A percentile compares a stretch with the other conserved stretches of the same genome.
These are phyloP conservation scores for Caenorhabditis angaria DNA, from an alignment of 2,888 invertebrate genomes.

Conservation along the genomic window DNA sequence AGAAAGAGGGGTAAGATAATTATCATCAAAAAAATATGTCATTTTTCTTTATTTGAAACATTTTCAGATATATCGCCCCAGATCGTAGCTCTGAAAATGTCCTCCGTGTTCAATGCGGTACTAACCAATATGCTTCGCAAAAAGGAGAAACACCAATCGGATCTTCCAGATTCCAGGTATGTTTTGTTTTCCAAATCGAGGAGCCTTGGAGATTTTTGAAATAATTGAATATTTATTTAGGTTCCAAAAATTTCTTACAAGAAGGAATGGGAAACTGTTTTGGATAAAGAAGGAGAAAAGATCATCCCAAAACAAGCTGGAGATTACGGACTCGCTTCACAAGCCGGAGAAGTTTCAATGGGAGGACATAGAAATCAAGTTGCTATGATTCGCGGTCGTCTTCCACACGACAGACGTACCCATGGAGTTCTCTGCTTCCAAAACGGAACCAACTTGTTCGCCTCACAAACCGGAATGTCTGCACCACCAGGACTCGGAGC, in stretches of 20 bases:
- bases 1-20: slow-evolving; percentile 61
- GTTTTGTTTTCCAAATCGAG: too few species aligned
- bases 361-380: slow-evolving; percentile 71
- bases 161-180: slow-evolving; percentile 60
- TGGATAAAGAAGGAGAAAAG: slow-evolving; percentile 71
- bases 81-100: slow-evolving; percentile 69
- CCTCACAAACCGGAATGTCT: slow-evolving; percentile 71
- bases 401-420: slow-evolving; percentile 70
- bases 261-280: slow-evolving; percentile 71
- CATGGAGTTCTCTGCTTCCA: slow-evolving; percentile 72
- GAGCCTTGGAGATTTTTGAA: too few species aligned
- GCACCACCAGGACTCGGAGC: slow-evolving; percentile 69
- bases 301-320: slow-evolving; percentile 71
- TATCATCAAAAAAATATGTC: neutral
- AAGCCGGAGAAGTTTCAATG: slow-evolving; percentile 67
- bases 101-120: slow-evolving; percentile 69
- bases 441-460: slow-evolving; percentile 72
- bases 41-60: too few species aligned
- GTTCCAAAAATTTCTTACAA: slow-evolving; percentile 68
- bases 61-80: slow-evolving; percentile 68
- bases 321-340: slow-evolving; percentile 70
- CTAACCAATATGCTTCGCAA: slow-evolving; percentile 71
- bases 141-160: slow-evolving; percentile 70
- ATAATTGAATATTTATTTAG: too few species aligned
- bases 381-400: slow-evolving; percentile 69